phyloP scores from a whole-genome alignment of 2,797 vertebrate species.

The Scomberomorus guttatus region DNA sequence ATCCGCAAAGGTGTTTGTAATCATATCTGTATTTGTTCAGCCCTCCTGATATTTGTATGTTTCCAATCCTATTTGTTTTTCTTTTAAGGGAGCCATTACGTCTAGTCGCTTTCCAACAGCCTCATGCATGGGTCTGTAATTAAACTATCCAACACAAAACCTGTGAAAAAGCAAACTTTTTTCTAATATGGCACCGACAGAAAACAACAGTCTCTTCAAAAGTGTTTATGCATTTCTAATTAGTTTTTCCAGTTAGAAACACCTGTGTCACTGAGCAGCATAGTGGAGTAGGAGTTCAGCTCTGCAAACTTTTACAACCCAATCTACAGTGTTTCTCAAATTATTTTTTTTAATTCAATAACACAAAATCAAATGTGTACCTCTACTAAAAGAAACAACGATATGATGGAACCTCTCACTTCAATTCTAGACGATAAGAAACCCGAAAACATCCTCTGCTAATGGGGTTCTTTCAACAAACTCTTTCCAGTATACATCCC shows the following conservation, averaged over 20 bases:
- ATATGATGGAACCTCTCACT: too few relatives aligned
- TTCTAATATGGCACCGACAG: neutral
- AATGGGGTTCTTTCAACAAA: too few relatives aligned
- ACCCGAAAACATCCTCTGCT: too few relatives aligned
- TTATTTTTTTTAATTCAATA: too few relatives aligned
- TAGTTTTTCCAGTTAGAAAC: neutral
- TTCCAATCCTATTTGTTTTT: slow-evolving; percentile 32
- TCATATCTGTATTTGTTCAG: slow-evolving; percentile 33
- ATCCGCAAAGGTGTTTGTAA: slow-evolving; percentile 19
- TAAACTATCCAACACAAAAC: slow-evolving; percentile 37
- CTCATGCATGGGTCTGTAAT: slow-evolving; percentile 19
- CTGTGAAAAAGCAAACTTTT: slow-evolving; percentile 11
- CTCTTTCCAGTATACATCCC: too few relatives aligned
- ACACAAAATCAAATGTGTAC: too few relatives aligned
- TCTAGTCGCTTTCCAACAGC: slow-evolving; percentile 22
- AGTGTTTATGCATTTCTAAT: slow-evolving; percentile 2
- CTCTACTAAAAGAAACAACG: too few relatives aligned
- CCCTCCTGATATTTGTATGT: neutral
- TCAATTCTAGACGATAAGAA: too few relatives aligned
- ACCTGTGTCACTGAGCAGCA: neutral
- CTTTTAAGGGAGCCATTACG: slow-evolving; percentile 17
- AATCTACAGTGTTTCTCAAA: too few relatives aligned
- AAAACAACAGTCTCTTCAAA: slow-evolving; percentile 12
- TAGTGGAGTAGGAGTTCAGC: too few relatives aligned
- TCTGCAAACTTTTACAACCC: too few relatives aligned